These are phyloP conservation scores for Aramus guarauna DNA, from an alignment of 2,113 vertebrate genomes.

Conservation along the genomic window DNA sequence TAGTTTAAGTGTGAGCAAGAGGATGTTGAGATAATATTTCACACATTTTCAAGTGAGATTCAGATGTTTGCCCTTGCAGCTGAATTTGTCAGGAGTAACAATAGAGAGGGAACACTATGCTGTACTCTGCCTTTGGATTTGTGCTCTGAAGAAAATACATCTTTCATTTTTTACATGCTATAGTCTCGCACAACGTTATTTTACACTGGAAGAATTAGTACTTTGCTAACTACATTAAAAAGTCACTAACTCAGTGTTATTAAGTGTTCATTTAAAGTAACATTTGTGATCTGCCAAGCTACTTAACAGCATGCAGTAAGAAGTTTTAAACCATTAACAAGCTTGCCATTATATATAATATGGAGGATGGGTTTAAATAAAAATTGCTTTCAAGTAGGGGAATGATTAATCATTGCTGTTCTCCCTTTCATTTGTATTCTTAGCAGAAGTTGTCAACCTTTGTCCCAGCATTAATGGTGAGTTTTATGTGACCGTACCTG, in stretches of 20 bases:
- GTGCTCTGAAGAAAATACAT: background rate
- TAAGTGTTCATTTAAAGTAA: constrained; percentile 26
- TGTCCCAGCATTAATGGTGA: constrained; percentile 4
- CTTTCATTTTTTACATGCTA: background rate
- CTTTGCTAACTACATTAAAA: background rate
- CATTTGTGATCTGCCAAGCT: constrained; percentile 2
- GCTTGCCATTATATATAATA: background rate
- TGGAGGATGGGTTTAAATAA: constrained; percentile 13
- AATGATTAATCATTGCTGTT: constrained; percentile 32
- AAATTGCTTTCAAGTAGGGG: background rate
- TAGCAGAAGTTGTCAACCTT: constrained; percentile 35
- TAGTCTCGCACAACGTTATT: background rate
- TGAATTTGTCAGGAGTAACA: background rate
- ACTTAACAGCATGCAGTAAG: background rate
- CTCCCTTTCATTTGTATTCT: background rate
- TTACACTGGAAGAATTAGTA: background rate
- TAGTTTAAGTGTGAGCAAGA: background rate
- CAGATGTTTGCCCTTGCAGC: background rate
- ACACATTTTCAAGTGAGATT: background rate
- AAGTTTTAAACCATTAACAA: constrained; percentile 18
- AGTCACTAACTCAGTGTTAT: background rate
- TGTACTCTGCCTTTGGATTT: background rate
- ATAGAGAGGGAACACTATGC: background rate
- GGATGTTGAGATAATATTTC: background rate
- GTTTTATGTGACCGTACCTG: background rate